These are phyloP conservation scores for Synergus japonicus DNA, from an alignment of 2,888 invertebrate genomes.

Conservation along the genomic window DNA sequence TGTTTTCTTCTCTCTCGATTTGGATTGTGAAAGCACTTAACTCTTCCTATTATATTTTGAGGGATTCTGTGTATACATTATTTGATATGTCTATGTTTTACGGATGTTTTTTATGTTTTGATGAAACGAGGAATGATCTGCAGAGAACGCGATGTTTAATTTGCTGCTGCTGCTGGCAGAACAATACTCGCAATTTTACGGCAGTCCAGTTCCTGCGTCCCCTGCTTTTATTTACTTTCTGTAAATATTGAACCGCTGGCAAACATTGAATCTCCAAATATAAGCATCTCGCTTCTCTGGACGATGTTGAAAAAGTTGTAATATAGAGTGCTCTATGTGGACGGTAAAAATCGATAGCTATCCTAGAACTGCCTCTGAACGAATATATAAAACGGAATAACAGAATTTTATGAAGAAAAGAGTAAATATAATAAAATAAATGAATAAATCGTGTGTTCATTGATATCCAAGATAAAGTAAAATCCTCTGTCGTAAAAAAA, in stretches of 20 bases:
- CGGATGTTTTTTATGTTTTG: background rate
- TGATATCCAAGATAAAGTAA: background rate
- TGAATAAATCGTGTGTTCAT: background rate
- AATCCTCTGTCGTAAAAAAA: background rate
- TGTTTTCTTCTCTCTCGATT: too few species aligned
- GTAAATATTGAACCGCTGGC: constrained; percentile 54
- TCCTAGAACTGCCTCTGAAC: background rate
- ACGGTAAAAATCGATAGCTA: constrained; percentile 6
- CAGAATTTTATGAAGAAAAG: background rate
- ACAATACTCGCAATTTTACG: constrained; percentile 21
- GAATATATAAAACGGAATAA: background rate
- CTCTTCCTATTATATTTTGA: too few species aligned
- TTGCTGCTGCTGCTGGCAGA: background rate
- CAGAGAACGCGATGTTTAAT: constrained; percentile 26
- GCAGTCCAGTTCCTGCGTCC: constrained; percentile 8
- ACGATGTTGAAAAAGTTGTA: constrained; percentile 34
- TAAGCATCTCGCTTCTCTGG: constrained; percentile 41
- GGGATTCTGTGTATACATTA: background rate
- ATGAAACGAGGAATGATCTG: constrained; percentile 1
- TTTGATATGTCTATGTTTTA: background rate
- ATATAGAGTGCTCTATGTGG: constrained; percentile 15
- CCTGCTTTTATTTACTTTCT: constrained; percentile 41
- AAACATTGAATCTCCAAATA: constrained; percentile 55
- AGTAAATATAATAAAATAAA: background rate
- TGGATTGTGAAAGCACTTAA: too few species aligned